Percentiles rank a stretch among this genome's conserved stretches.
These are phyloP conservation scores for Artemia sinica DNA, from an alignment of 2,888 invertebrate species.

Conservation along the genomic window DNA sequence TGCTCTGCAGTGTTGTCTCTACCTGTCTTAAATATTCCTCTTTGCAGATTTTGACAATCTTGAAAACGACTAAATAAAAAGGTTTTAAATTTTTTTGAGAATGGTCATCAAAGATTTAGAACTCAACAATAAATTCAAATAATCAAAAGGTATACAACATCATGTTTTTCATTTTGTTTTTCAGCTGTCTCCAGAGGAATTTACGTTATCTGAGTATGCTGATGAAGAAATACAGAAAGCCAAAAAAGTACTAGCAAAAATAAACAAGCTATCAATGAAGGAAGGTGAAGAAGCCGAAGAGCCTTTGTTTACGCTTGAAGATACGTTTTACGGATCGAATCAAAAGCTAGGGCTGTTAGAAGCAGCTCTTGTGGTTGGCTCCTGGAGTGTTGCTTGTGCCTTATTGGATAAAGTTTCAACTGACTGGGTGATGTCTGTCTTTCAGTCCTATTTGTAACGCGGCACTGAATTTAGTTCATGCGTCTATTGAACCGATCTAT, in stretches of 20 bases:
- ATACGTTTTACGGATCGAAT: slow-evolving; percentile 43
- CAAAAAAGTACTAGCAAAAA: slow-evolving; percentile 68
- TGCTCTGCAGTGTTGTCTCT: no score
- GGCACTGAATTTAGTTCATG: slow-evolving; percentile 59
- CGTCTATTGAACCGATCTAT: slow-evolving; percentile 70
- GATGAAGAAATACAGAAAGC: slow-evolving; percentile 65
- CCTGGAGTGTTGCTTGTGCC: slow-evolving; percentile 68
- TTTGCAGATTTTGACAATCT: background rate
- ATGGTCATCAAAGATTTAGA: slow-evolving; percentile 1
- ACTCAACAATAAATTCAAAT: background rate
- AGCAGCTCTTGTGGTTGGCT: slow-evolving; percentile 67
- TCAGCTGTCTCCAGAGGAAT: slow-evolving; percentile 68
- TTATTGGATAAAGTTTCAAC: slow-evolving; percentile 67
- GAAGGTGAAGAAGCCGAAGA: slow-evolving; percentile 33
- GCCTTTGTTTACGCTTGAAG: background rate
- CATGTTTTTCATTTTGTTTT: slow-evolving; percentile 24
- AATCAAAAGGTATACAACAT: no score
- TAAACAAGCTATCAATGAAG: slow-evolving; percentile 36
- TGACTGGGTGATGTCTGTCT: slow-evolving; percentile 53
- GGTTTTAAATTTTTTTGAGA: no score
- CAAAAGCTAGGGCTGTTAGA: slow-evolving; percentile 87
- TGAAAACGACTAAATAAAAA: background rate
- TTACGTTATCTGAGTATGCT: slow-evolving; percentile 56
- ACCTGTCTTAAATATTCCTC: no score
- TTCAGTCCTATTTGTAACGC: slow-evolving; percentile 59